Conservation (phyloP, 2,113 vertebrate species). For the Lamprotornis superbus region DNA sequence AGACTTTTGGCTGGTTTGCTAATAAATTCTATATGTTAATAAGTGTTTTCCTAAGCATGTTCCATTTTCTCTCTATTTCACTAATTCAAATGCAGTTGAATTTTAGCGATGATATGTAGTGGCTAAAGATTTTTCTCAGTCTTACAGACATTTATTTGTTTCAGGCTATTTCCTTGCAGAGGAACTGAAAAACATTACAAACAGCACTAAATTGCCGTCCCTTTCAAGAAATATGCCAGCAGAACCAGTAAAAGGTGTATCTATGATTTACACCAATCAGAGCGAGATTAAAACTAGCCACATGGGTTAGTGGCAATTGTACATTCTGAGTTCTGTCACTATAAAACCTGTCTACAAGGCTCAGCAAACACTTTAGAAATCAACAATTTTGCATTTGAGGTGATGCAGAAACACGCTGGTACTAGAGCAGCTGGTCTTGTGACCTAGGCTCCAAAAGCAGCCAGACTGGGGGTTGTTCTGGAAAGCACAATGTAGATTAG, state of each 20-base stretch:
- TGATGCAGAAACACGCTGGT: background rate
- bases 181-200: background rate
- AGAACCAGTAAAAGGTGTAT: background rate
- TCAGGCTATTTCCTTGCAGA: background rate
- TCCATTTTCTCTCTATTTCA: background rate
- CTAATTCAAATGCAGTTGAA: background rate
- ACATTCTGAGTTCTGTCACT: background rate
- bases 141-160: background rate
- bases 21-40: background rate
- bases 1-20: background rate
- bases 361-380: background rate
- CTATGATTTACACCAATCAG: background rate
- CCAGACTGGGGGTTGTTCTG: background rate
- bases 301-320: background rate
- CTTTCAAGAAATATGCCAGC: background rate
- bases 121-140: background rate
- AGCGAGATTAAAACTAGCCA: background rate
- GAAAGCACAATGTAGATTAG: background rate
- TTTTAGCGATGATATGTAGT: background rate
- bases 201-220: background rate
- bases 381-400: background rate
- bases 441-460: background rate
- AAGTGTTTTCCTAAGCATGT: background rate
- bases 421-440: background rate
- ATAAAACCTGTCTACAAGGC: background rate